phyloP scores from a whole-genome alignment of 2,888 invertebrate species.

The Dolichomitus sp. region DNA sequence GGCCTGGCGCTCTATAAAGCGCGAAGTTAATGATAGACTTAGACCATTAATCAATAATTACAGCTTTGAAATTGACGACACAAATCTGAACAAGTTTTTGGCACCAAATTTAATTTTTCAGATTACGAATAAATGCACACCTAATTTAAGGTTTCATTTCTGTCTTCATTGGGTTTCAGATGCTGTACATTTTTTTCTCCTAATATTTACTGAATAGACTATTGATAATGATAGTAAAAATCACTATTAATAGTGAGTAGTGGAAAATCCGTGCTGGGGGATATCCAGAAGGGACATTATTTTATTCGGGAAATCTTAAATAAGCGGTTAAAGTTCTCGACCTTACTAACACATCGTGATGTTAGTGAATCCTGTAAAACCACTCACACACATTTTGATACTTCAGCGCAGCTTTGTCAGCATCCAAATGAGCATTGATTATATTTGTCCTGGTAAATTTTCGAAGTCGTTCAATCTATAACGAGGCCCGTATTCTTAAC shows the following conservation, averaged over 20 bases:
- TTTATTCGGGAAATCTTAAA: background rate
- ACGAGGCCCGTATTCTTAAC: background rate
- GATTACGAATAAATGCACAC: too few species aligned
- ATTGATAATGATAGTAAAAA: too few species aligned
- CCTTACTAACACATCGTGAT: background rate
- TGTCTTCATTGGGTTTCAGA: too few species aligned
- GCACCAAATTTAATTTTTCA: too few species aligned
- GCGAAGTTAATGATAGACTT: too few species aligned
- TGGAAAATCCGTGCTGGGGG: background rate
- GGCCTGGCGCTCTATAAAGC: too few species aligned
- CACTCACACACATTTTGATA: background rate
- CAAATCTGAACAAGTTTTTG: too few species aligned
- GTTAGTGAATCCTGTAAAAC: background rate
- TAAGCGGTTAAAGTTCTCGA: background rate
- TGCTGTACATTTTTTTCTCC: too few species aligned
- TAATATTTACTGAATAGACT: too few species aligned
- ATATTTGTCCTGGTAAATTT: background rate
- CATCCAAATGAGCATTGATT: background rate
- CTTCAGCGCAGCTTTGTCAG: background rate
- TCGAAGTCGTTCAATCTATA: conserved; percentile 2
- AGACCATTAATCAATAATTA: too few species aligned
- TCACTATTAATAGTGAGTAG: background rate
- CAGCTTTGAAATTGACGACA: too few species aligned
- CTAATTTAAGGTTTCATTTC: too few species aligned
- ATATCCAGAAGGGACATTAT: background rate